phyloP scores from a whole-genome alignment of 2,888 invertebrate genomes.

The Coelinius sp. region DNA sequence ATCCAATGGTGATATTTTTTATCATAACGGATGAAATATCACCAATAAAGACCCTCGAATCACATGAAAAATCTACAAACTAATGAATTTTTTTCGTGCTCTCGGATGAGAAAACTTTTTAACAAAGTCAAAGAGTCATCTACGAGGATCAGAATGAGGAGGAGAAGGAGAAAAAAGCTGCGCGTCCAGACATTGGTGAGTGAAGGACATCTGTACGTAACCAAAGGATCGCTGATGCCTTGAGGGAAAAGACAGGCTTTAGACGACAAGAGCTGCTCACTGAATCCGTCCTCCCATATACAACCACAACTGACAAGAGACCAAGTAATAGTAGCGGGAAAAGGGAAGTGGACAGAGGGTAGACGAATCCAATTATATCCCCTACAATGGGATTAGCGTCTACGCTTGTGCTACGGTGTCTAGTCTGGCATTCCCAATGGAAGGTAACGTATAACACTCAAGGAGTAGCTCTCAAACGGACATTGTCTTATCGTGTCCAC shows the following conservation, averaged over 20 bases:
- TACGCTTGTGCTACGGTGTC: conserved; percentile 24
- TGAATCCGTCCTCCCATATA: conserved; percentile 3
- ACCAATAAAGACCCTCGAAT: neutral
- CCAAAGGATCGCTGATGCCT: neutral
- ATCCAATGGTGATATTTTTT: conserved; percentile 28
- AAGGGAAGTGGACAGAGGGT: conserved; percentile 55
- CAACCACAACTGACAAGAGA: conserved; percentile 25
- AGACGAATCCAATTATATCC: conserved; percentile 59
- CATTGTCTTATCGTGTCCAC: conserved; percentile 51
- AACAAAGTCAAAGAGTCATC: conserved; percentile 6
- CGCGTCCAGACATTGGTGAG: neutral
- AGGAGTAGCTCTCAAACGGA: conserved; percentile 29
- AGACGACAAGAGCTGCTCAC: conserved; percentile 3
- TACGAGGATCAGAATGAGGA: neutral
- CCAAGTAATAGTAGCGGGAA: conserved; percentile 41
- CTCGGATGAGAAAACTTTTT: neutral
- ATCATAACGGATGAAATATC: conserved; percentile 5
- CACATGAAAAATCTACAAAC: neutral
- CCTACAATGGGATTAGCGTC: conserved; percentile 58
- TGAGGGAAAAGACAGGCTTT: conserved; percentile 15
- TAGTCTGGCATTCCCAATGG: conserved; percentile 33
- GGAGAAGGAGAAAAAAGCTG: neutral
- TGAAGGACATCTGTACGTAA: conserved; percentile 3
- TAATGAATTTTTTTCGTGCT: neutral
- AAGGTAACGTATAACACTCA: conserved; percentile 19